Evolutionary conservation across 2,888 invertebrate species (phyloP).

Genomic region (Aethes cnicana): DNA sequence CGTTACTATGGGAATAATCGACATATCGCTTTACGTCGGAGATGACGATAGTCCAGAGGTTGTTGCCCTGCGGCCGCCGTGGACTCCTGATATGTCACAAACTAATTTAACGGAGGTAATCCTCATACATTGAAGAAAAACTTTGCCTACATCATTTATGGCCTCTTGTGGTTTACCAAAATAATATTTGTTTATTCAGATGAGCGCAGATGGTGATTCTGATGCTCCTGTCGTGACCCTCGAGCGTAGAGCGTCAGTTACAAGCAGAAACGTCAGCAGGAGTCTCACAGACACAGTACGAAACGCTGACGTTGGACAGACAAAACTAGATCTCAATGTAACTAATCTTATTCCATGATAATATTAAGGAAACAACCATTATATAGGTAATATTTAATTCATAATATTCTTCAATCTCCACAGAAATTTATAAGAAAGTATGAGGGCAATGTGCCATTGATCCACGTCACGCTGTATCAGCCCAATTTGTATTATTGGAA

Average conservation of each 20-base stretch:
- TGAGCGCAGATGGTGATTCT: no score
- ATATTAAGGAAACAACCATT: not conserved
- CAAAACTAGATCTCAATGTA: conserved; percentile 42
- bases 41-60: conserved; percentile 47
- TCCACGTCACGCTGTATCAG: conserved; percentile 59
- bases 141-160: no score
- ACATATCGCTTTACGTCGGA: conserved; percentile 53
- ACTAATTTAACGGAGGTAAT: conserved; percentile 23
- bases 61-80: conserved; percentile 42
- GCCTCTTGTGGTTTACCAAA: no score
- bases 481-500: conserved; percentile 71
- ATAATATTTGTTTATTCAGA: no score
- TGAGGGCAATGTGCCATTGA: conserved; percentile 48
- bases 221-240: no score
- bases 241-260: no score
- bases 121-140: no score
- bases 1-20: conserved; percentile 67
- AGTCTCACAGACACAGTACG: conserved; percentile 45
- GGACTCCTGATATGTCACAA: not conserved
- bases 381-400: not conserved
- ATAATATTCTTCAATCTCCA: not conserved
- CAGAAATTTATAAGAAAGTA: conserved; percentile 15
- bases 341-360: no score
- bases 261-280: conserved; percentile 33
- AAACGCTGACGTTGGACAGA: conserved; percentile 41